Evolutionary conservation across 2,113 vertebrate species (phyloP).

Genomic region (Prolemur simus): DNA sequence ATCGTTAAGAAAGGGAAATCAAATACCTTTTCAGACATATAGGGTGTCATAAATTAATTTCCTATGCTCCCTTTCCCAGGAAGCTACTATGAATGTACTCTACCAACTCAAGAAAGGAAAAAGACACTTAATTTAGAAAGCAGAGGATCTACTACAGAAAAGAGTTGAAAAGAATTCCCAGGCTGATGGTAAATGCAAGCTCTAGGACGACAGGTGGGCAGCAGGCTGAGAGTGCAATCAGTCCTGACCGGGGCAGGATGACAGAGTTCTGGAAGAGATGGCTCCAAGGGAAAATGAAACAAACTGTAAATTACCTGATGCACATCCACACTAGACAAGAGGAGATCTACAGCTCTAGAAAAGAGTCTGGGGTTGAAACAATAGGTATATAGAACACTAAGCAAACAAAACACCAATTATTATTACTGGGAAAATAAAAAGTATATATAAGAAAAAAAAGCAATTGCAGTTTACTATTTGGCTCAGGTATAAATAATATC

Average conservation of each 20-base stretch:
- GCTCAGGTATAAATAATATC: background rate
- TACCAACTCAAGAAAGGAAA: background rate
- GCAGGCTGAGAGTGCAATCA: background rate
- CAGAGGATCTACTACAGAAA: background rate
- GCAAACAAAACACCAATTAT: background rate
- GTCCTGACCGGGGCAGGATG: background rate
- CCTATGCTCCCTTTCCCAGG: background rate
- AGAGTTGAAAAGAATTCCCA: background rate
- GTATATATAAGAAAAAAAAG: background rate
- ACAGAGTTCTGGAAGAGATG: too few relatives aligned
- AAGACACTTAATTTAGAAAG: background rate
- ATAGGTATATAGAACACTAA: background rate
- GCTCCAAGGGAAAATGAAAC: background rate
- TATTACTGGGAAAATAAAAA: slow-evolving; percentile 18
- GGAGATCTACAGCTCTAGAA: background rate
- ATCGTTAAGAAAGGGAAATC: background rate
- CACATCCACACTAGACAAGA: background rate
- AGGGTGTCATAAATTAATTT: background rate
- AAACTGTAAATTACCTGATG: background rate
- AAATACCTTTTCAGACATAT: background rate
- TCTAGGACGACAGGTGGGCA: background rate
- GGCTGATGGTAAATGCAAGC: background rate
- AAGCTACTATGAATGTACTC: background rate
- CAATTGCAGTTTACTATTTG: background rate
- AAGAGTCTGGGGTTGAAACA: background rate